Evolutionary conservation across 2,888 invertebrate genomes (phyloP).

Genomic region (Lasioglossum pauxillum): DNA sequence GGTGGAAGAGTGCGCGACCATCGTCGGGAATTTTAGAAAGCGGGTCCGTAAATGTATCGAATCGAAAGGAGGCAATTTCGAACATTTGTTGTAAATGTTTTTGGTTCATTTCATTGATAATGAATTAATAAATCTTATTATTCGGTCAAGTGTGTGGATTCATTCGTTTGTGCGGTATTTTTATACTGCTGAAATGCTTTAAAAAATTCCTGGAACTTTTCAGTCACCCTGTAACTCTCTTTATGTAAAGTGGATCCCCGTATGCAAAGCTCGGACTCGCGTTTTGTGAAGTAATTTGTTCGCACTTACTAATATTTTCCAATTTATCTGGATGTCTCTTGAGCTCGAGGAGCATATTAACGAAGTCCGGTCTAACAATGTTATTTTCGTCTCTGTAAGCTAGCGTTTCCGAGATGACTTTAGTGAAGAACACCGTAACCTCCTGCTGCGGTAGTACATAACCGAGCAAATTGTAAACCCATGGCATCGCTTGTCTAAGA

Average conservation of each 20-base stretch:
- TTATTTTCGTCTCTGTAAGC: conserved; percentile 81
- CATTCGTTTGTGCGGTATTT: too few relatives aligned
- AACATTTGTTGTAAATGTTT: too few relatives aligned
- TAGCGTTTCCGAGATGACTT: conserved; percentile 79
- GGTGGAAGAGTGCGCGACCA: too few relatives aligned
- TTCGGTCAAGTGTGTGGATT: too few relatives aligned
- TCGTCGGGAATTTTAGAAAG: too few relatives aligned
- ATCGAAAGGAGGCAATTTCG: too few relatives aligned
- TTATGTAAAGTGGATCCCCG: neutral
- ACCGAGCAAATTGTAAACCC: conserved; percentile 66
- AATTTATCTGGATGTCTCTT: conserved; percentile 70
- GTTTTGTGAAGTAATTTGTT: neutral
- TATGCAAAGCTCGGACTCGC: neutral
- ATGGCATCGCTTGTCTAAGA: conserved; percentile 63
- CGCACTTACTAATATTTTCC: conserved; percentile 68
- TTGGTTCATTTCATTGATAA: too few relatives aligned
- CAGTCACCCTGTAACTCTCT: too few relatives aligned
- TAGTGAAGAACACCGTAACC: conserved; percentile 78
- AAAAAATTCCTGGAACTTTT: too few relatives aligned
- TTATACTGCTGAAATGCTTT: too few relatives aligned
- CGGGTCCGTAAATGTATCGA: too few relatives aligned
- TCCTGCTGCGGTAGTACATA: conserved; percentile 67
- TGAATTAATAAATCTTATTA: too few relatives aligned
- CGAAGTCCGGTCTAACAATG: conserved; percentile 83
- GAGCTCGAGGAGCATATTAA: conserved; percentile 83